Evolutionary conservation across 2,888 invertebrate species (phyloP).

Genomic region (Rhaphigaster nebulosa): DNA sequence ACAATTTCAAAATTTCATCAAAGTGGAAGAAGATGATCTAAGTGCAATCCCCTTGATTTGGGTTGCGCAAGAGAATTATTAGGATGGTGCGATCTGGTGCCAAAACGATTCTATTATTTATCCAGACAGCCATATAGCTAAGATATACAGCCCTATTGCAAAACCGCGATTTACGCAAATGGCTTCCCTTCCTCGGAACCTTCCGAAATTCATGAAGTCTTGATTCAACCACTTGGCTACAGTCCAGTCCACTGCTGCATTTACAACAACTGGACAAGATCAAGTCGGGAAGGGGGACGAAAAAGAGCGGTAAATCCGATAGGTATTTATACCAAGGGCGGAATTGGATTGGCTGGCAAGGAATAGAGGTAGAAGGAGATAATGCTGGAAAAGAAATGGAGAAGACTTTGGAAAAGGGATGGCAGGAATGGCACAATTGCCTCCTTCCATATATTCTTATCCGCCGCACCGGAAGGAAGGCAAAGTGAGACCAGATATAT

Average conservation of each 20-base stretch:
- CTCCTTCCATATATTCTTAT: conserved; percentile 29
- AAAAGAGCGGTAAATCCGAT: background rate
- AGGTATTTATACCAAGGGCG: conserved; percentile 19
- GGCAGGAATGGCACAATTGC: conserved; percentile 32
- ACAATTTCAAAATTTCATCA: background rate
- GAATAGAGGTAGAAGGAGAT: conserved; percentile 24
- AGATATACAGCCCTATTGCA: background rate
- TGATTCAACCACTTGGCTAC: background rate
- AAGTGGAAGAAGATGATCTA: background rate
- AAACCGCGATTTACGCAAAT: conserved; percentile 46
- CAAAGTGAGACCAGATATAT: background rate
- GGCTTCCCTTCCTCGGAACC: background rate
- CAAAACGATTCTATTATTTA: conserved; percentile 46
- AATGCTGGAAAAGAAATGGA: conserved; percentile 3
- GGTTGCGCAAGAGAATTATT: background rate
- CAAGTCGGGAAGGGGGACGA: background rate
- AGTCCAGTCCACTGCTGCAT: background rate
- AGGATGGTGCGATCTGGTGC: background rate
- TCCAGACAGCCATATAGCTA: background rate
- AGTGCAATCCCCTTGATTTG: background rate
- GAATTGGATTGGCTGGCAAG: background rate
- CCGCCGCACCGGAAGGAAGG: background rate
- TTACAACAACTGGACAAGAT: background rate
- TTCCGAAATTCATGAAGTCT: conserved; percentile 23
- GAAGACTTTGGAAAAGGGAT: conserved; percentile 39